Base-by-base conservation (phyloP, 2,113 vertebrate species). In the Syrmaticus mikado region DNA sequence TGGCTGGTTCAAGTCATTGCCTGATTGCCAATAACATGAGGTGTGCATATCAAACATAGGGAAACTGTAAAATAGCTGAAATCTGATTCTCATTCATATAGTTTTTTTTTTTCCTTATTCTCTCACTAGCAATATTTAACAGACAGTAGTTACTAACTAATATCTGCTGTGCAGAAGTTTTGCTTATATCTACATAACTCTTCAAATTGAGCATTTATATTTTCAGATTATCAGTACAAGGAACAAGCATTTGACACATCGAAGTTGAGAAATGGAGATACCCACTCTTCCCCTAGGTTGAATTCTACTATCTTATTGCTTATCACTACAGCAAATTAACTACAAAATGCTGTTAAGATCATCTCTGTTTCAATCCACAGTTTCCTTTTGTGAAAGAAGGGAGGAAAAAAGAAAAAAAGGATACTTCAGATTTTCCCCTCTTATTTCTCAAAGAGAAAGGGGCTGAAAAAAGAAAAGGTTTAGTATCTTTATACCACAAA, bases 391-490 rank as follows among this genome's bases (percentile, higher is more conserved):
- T 72, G 27, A 72, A 53, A 32, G 27, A 30, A 53, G 4, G 8
- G 32, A 11, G 8, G 5, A 11, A 17, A 36, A 20, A 4, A 9
- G 5, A 28, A 28, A n/a, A 70, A 90, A 94, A 65, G 24, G 78
- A 21, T 16, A 15, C 60, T 87, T 92, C 78, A 68, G 30, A 75
- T 62, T 93, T 96, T 61, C 40, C 11, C 8, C 48, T 81, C 61
- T 82, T 65, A 22, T 66, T 85, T 93, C 62, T 32, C 52, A 48
- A 61, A 87, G 48, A 85, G 14, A 30, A 78, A 84, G 58, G 10
- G 27, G 62, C 36, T 73, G 45, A 87, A 93, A 89, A 93, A 92
- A 73, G 64, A 71, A 76, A 90, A 84, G 46, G 55, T 85, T 94
- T 94, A 62, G 48, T 58, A 75, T 78, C 58, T 90, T 84, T 68